Evolutionary conservation across 2,888 invertebrate genomes (phyloP).

Genomic region (Ceramica pisi): DNA sequence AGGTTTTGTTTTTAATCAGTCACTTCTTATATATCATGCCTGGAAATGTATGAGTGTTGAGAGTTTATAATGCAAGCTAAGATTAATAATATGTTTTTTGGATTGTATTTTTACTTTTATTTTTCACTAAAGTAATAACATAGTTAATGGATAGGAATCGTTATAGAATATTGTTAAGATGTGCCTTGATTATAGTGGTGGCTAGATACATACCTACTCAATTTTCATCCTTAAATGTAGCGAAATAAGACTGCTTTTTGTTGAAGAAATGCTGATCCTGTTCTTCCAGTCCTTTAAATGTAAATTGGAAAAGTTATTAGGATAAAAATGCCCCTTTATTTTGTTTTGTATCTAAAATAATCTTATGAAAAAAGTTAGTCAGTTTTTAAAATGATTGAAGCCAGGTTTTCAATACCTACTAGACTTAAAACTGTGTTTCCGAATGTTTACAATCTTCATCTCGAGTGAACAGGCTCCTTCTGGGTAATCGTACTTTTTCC

Average conservation of each 20-base stretch:
- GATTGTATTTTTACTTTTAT: not conserved
- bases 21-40: not conserved
- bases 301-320: not conserved
- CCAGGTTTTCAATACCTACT: no score
- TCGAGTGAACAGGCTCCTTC: no score
- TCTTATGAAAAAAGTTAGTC: not conserved
- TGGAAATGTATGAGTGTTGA: not conserved
- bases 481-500: no score
- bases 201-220: slow-evolving; percentile 61
- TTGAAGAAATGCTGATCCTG: slow-evolving; percentile 25
- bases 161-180: slow-evolving; percentile 61
- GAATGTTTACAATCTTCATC: no score
- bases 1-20: no score
- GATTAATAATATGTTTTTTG: slow-evolving; percentile 1
- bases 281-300: slow-evolving; percentile 31
- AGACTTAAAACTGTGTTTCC: no score
- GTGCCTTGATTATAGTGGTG: slow-evolving; percentile 73
- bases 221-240: slow-evolving; percentile 47
- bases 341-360: no score
- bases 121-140: not conserved
- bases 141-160: slow-evolving; percentile 4
- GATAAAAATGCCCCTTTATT: no score
- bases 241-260: slow-evolving; percentile 56
- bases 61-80: slow-evolving; percentile 8
- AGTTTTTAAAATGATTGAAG: not conserved